Percentiles rank a stretch among this genome's conserved stretches.
phyloP scores from a whole-genome alignment of 2,113 vertebrate species.

The Scomber colias region DNA sequence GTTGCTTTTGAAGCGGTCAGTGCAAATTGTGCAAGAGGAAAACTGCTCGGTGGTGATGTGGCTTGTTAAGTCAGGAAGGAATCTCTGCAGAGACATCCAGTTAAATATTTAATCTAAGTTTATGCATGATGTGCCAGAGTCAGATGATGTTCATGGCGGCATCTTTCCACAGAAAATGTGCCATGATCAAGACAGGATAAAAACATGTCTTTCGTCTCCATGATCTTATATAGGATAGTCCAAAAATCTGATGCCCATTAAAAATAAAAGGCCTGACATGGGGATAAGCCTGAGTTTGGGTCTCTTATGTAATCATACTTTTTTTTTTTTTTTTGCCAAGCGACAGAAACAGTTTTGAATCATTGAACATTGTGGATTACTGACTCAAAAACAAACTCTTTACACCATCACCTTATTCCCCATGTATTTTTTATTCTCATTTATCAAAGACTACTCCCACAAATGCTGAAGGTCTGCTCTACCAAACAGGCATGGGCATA shows the following conservation, averaged over 20 bases:
- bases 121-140: constrained; percentile 55
- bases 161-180: constrained; percentile 53
- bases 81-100: constrained; percentile 60
- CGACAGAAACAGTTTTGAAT: constrained; percentile 4
- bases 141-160: constrained; percentile 45
- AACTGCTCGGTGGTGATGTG: constrained; percentile 46
- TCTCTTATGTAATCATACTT: constrained; percentile 4
- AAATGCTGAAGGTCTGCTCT: constrained; percentile 37
- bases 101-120: constrained; percentile 76
- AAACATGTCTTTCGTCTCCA: constrained; percentile 34
- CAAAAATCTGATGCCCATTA: constrained; percentile 24
- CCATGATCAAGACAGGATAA: constrained; percentile 52
- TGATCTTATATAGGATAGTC: constrained; percentile 13
- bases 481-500: constrained; percentile 24
- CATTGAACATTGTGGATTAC: background rate
- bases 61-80: constrained; percentile 62
- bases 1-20: constrained; percentile 47
- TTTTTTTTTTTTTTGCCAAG: constrained; percentile 23
- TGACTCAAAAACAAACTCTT: constrained; percentile 1
- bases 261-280: constrained; percentile 27
- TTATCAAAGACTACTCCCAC: constrained; percentile 38
- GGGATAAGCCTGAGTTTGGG: constrained; percentile 5
- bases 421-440: background rate
- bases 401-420: constrained; percentile 9
- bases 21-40: constrained; percentile 37